Conservation (phyloP, 2,888 invertebrate species). For the Archips crataeganus region DNA sequence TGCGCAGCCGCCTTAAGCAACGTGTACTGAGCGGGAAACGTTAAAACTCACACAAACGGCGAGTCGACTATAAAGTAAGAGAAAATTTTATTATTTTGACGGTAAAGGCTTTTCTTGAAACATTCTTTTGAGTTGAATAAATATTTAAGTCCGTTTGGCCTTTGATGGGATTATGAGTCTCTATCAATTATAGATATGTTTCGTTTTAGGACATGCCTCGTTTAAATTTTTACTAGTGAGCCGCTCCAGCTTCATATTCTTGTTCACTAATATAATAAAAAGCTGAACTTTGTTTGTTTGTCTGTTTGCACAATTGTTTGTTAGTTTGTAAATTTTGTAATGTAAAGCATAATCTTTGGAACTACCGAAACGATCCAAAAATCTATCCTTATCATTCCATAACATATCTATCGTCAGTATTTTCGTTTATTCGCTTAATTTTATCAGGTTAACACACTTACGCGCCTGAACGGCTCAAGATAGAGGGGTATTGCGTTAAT, state of each 20-base stretch:
- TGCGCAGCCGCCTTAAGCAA: constrained; percentile 29
- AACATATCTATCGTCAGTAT: constrained; percentile 9
- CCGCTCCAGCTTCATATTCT: no score
- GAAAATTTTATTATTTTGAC: constrained; percentile 53
- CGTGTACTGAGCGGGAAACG: constrained; percentile 53
- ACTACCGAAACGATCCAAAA: background rate
- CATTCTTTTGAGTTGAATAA: constrained; percentile 48
- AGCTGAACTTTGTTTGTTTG: no score
- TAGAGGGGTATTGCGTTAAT: constrained; percentile 61
- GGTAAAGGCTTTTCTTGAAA: constrained; percentile 42
- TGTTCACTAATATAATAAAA: no score
- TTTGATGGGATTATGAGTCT: constrained; percentile 26
- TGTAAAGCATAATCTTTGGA: no score
- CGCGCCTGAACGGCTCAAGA: constrained; percentile 40
- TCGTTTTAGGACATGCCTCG: constrained; percentile 9
- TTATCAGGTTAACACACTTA: constrained; percentile 41
- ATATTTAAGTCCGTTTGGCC: constrained; percentile 46
- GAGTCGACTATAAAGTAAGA: constrained; percentile 46
- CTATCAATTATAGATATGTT: constrained; percentile 9
- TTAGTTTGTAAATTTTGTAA: no score
- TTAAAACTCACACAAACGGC: constrained; percentile 45
- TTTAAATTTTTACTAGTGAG: background rate
- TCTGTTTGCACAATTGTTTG: no score
- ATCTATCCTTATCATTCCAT: background rate
- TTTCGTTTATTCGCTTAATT: constrained; percentile 31